phyloP scores from a whole-genome alignment of 2,113 vertebrate species.

The Stomatorhinus ivindoensis region DNA sequence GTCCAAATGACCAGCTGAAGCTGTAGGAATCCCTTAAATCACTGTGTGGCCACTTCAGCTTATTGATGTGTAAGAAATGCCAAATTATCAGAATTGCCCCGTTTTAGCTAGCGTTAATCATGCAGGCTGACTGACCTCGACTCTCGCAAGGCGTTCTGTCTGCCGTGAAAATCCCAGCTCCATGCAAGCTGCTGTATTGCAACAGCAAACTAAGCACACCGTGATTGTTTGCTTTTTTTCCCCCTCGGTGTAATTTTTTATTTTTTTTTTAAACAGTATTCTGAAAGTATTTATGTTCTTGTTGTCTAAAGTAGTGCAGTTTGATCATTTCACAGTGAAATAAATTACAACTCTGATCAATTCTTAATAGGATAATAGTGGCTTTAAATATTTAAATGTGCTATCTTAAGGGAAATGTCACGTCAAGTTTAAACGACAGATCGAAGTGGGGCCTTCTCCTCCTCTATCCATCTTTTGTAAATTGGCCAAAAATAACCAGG shows the following conservation, averaged over 20 bases:
- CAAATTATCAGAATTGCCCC: not conserved
- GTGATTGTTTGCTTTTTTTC: constrained; percentile 2
- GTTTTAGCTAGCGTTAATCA: not conserved
- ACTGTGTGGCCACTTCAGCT: constrained; percentile 2
- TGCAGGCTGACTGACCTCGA: not conserved
- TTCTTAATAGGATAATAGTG: constrained; percentile 62
- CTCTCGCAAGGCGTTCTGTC: not conserved
- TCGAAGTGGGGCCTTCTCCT: not conserved
- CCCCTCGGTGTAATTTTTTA: constrained; percentile 29
- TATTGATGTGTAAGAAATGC: not conserved
- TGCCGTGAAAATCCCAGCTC: not conserved
- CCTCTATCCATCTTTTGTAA: constrained; percentile 30
- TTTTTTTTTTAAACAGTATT: constrained; percentile 40
- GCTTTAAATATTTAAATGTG: constrained; percentile 42
- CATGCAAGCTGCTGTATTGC: not conserved
- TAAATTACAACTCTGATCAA: constrained; percentile 39
- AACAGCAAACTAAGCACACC: not conserved
- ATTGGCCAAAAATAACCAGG: constrained; percentile 34
- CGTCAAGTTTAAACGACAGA: constrained; percentile 51
- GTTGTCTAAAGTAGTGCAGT: constrained; percentile 47
- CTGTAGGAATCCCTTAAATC: constrained; percentile 19
- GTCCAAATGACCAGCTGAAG: constrained; percentile 2
- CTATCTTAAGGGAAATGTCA: constrained; percentile 52
- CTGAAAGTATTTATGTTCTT: constrained; percentile 28
- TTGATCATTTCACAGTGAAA: constrained; percentile 37